A percentile compares a stretch with the other conserved stretches of the same genome.
These are phyloP conservation scores for Nautilus pompilius DNA, from an alignment of 1,140 invertebrate genomes.

Conservation along the genomic window DNA sequence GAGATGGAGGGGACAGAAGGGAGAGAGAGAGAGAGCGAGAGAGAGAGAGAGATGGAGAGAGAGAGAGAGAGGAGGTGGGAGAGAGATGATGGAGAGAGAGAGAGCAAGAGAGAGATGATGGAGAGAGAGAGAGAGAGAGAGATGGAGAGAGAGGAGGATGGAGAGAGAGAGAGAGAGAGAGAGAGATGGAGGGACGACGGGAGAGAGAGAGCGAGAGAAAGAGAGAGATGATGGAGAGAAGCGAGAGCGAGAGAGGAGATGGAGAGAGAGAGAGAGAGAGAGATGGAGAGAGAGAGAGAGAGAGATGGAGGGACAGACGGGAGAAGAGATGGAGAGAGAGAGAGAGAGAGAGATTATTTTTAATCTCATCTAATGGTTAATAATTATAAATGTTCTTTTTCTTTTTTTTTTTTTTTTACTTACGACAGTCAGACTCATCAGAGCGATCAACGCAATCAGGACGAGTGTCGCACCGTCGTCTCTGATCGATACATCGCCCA, in stretches of 20 bases:
- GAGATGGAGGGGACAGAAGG: too few relatives aligned
- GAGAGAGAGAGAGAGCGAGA: too few relatives aligned
- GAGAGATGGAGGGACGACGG: constrained; percentile 45
- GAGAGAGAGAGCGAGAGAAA: not conserved
- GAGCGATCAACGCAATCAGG: constrained; percentile 25
- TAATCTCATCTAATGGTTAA: too few relatives aligned
- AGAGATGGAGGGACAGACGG: not conserved
- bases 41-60: not conserved
- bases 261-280: not conserved
- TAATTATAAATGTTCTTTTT: too few relatives aligned
- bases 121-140: not conserved
- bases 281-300: not conserved
- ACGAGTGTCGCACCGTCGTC: constrained; percentile 21
- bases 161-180: constrained; percentile 1
- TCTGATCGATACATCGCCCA: constrained; percentile 42
- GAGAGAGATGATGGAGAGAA: not conserved
- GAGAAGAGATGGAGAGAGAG: not conserved
- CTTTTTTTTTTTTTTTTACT: too few relatives aligned
- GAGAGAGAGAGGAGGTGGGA: not conserved
- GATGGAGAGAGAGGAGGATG: not conserved
- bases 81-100: not conserved
- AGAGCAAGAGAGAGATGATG: too few relatives aligned
- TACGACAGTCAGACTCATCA: constrained; percentile 48
- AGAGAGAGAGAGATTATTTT: too few relatives aligned
- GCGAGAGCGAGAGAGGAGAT: not conserved